Conservation (phyloP, 1,140 invertebrate species). For the Magallana ariakensis region DNA sequence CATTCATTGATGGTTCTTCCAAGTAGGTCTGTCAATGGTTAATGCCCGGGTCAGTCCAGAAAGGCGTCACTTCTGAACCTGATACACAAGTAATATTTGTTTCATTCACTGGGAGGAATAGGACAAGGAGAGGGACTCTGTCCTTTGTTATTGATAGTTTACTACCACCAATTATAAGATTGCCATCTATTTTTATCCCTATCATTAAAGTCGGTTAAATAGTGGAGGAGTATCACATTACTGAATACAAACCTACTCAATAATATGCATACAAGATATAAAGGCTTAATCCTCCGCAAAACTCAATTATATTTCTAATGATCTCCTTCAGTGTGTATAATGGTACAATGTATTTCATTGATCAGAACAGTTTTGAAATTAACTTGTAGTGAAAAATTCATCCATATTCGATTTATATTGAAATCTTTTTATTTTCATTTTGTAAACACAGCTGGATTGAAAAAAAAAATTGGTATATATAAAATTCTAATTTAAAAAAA, state of each 20-base stretch:
- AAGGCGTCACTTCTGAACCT: neutral
- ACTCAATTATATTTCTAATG: neutral
- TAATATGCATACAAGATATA: neutral
- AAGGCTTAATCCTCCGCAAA: neutral
- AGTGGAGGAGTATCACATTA: neutral
- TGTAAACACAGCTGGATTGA: too few relatives aligned
- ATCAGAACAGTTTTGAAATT: too few relatives aligned
- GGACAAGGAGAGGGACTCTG: neutral
- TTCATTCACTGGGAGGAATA: neutral
- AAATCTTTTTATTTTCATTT: too few relatives aligned
- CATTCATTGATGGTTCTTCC: neutral
- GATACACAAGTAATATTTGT: neutral
- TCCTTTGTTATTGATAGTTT: neutral
- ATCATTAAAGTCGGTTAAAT: neutral
- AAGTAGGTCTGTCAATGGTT: neutral
- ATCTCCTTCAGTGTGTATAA: neutral
- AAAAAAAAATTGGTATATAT: too few relatives aligned
- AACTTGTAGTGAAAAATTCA: too few relatives aligned
- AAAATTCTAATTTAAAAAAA: too few relatives aligned
- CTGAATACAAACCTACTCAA: neutral
- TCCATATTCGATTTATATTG: too few relatives aligned
- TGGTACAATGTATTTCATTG: too few relatives aligned
- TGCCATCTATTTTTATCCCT: conserved; percentile 4
- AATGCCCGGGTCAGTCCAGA: neutral
- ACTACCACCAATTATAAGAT: conserved; percentile 6